A percentile compares a stretch with the other conserved stretches of the same genome.
Evolutionary conservation across 2,113 vertebrate genomes (phyloP).

Genomic region (Aix galericulata): DNA sequence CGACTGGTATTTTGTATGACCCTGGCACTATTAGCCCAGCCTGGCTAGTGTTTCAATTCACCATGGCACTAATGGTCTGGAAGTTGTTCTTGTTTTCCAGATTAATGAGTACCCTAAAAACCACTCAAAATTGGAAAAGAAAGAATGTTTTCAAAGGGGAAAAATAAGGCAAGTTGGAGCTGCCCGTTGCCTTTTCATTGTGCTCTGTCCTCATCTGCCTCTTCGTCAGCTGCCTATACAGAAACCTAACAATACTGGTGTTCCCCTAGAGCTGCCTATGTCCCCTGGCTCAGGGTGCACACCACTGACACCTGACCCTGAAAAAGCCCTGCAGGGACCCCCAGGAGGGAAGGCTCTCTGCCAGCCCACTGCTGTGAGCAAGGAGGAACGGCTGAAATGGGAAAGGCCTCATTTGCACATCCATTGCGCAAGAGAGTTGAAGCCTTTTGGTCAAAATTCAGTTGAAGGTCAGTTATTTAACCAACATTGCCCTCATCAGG

Average conservation of each 20-base stretch:
- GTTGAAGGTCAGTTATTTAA: background rate
- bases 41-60: conserved; percentile 74
- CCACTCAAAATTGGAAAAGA: conserved; percentile 68
- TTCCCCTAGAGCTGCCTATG: fast-evolving
- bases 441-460: background rate
- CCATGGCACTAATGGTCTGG: conserved; percentile 78
- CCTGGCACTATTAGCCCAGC: conserved; percentile 75
- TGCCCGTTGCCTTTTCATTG: background rate
- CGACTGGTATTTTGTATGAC: conserved; percentile 76
- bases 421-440: background rate
- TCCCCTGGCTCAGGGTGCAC: background rate
- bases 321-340: fast-evolving
- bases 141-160: conserved; percentile 63
- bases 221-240: background rate
- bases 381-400: background rate
- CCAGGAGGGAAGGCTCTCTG: background rate
- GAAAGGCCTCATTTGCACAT: background rate
- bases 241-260: fast-evolving
- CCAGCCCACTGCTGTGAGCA: background rate
- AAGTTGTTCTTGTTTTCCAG: conserved; percentile 77
- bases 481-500: background rate
- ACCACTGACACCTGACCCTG: background rate
- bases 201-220: background rate
- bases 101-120: conserved; percentile 80
- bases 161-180: conserved; percentile 26